Evolutionary conservation across 2,113 vertebrate genomes (phyloP).

Genomic region (Panurus biarmicus): DNA sequence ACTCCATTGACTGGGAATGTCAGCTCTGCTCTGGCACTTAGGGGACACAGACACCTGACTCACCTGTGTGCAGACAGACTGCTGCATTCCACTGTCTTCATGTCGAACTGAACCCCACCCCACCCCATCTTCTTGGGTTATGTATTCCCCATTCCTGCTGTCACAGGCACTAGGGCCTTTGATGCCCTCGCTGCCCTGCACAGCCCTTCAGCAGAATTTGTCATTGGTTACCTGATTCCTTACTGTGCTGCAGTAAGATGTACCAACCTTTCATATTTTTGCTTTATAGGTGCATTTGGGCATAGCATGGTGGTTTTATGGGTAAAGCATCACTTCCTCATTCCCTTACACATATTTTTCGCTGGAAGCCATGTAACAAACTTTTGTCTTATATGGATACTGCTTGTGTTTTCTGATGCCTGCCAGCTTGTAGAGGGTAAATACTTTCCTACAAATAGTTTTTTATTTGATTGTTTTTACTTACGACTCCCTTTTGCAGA

Average conservation of each 20-base stretch:
- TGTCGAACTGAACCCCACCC: not conserved
- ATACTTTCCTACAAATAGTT: not conserved
- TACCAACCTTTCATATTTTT: not conserved
- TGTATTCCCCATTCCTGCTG: not conserved
- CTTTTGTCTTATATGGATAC: not conserved
- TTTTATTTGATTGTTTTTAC: not conserved
- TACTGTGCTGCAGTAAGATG: not conserved
- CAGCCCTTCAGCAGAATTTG: not conserved
- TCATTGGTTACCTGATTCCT: not conserved
- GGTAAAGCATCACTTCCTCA: not conserved
- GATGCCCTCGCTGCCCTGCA: rapidly evolving
- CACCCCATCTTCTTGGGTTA: rapidly evolving
- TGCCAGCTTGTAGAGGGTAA: not conserved
- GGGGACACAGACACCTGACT: not conserved
- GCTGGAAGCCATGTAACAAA: not conserved
- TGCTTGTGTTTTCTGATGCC: not conserved
- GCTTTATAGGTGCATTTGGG: not conserved
- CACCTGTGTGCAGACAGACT: not conserved
- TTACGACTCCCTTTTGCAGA: not conserved
- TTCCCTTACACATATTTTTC: not conserved
- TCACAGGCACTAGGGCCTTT: rapidly evolving
- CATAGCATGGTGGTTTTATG: not conserved
- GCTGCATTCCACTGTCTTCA: not conserved
- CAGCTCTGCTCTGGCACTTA: not conserved
- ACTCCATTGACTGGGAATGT: not conserved